Base-by-base conservation (phyloP, 2,113 vertebrate genomes). In the Cavia porcellus region DNA sequence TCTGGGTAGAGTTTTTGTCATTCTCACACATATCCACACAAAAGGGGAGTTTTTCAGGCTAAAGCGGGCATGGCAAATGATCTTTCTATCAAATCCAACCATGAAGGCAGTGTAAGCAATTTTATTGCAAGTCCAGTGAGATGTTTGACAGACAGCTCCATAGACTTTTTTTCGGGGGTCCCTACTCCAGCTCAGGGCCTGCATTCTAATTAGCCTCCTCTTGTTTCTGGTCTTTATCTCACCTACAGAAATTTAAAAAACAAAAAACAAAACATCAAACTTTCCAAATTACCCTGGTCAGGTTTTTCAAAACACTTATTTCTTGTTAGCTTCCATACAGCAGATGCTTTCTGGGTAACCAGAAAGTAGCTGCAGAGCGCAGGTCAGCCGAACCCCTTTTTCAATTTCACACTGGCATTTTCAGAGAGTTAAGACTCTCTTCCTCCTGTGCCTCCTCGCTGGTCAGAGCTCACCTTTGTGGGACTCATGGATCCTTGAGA, bases 1-100 rank as follows among this genome's bases (percentile, higher is more conserved):
- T 96, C 28, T 83, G 52, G 30, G 47, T 59, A 42, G 74, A 61
- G n/a, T 12, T 32, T 90, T 86, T 94, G 38, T 86, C 82, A 83
- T 52, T 94, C 55, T 64, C 38, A 47, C 0, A 75, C 8, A 38
- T 0, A 22, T 88, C 6, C 42, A 74, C 79, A 79, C 7, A 83
- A 30, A 32, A 35, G 15, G 20, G 30, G 24, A 57, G 25, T 57
- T 74, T 82, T 66, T 59, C 17, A 83, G 28, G 38, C 88, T 90
- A 77, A 94, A 5, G 55, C 55, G 19, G 10, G 35, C 35, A 57
- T 13, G 45, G 7, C 25, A 88, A 62, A 79, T 50, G 25, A 61
- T 1, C 4, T 80, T 96, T 68, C 42, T 83, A 50, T 72, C 57
- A 74, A 85, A 86, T 50, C 22, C n/a, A 96, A 66, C 5, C 47